Evolutionary conservation across 2,113 vertebrate species (phyloP), one percentile per base, ranked within the genome.

Genomic region (Procavia capensis): DNA sequence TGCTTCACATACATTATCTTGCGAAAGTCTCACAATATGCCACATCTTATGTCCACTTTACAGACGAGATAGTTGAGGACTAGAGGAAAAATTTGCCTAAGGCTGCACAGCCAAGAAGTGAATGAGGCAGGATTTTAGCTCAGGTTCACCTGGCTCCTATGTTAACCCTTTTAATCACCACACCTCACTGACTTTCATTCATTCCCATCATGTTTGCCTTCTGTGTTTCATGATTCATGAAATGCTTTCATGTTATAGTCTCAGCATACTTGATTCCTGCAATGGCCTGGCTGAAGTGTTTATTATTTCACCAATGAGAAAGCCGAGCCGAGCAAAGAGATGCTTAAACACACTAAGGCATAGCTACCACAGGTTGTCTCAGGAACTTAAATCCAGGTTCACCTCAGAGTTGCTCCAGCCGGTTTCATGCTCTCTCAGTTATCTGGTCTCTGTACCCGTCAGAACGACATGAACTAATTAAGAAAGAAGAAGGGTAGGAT

Each of bases 161-260:
- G 5, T 1, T 0, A 4, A 22, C n/a, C 29, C 11, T 61, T 39
- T 31, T 34, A 43, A 74, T 41, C 13, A 25, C 9, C 4, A 13
- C 0, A 0, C 0, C 6, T 2, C 54, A 13, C 9, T 34, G 47
- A 3, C 29, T 47, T 39, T 29, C 16, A 43, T 0, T 1, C 0
- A 1, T 14, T 45, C 34, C 20, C 14, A 13, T 31, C 50, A 1
- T 13, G 34, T 39, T 0, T 29, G 10, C 24, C 54, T 41, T 17
- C 39, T 47, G 1, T 10, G 10, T 50, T 70, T 45, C 39, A 10
- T 27, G 79, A 63, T 24, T 88, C 54, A 36, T 20, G 34, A 61
- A 59, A 39, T 14, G 19, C 25, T 2, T 3, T n/a, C 5, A 9
- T 6, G 7, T 78, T 76, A 31, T 9, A 7, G 50, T 76, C 0